These are phyloP conservation scores for Drosophila nasuta DNA, from an alignment of 1,140 invertebrate genomes.

Conservation along the genomic window DNA sequence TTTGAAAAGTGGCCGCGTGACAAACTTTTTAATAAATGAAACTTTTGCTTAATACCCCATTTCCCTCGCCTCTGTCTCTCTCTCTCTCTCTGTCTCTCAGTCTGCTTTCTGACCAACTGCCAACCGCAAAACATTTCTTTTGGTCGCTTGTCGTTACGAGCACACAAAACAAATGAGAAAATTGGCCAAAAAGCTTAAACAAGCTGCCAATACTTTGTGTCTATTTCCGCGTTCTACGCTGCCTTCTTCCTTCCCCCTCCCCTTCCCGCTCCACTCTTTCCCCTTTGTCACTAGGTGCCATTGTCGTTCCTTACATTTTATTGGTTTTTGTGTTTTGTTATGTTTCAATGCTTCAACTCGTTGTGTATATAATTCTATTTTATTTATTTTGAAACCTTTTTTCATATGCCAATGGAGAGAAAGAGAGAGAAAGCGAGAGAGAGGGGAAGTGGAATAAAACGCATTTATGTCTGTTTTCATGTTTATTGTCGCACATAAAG, in stretches of 20 bases:
- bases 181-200: constrained; percentile 80
- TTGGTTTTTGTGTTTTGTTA: constrained; percentile 71
- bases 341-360: constrained; percentile 37
- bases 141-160: constrained; percentile 19
- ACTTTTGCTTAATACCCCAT: constrained; percentile 54
- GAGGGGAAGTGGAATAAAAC: constrained; percentile 49
- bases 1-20: constrained; percentile 78
- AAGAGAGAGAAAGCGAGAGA: not conserved
- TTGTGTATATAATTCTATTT: constrained; percentile 33
- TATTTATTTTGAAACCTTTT: constrained; percentile 67
- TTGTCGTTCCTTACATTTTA: constrained; percentile 81
- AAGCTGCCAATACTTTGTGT: constrained; percentile 83
- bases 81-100: not conserved
- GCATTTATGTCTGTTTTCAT: constrained; percentile 81
- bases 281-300: constrained; percentile 2
- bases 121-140: constrained; percentile 63
- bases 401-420: constrained; percentile 6
- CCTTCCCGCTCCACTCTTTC: not conserved
- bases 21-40: constrained; percentile 83
- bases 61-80: not conserved
- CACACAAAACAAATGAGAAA: constrained; percentile 69
- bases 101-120: constrained; percentile 53
- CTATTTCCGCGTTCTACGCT: constrained; percentile 57
- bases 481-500: constrained; percentile 83
- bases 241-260: not conserved